These are phyloP conservation scores for Silurus meridionalis DNA, from an alignment of 2,113 vertebrate species.

Conservation along the genomic window DNA sequence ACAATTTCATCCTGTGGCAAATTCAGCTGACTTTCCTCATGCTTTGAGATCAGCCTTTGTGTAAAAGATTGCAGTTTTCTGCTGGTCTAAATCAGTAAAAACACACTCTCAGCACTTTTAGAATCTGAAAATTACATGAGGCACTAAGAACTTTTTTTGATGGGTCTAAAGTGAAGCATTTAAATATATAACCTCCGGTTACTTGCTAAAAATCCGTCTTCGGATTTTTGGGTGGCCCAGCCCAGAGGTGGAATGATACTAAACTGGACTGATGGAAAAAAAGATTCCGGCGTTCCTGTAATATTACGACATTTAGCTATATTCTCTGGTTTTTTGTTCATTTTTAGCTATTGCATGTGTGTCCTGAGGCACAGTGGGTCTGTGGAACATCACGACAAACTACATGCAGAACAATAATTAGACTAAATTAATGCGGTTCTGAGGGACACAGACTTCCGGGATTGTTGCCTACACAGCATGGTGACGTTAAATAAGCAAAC, in stretches of 20 bases:
- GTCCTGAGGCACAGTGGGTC: neutral
- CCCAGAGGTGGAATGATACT: neutral
- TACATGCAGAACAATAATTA: neutral
- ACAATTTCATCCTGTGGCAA: neutral
- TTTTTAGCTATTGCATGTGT: neutral
- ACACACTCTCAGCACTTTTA: neutral
- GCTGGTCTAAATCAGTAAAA: neutral
- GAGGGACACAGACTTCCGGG: neutral
- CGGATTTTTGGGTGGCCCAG: neutral
- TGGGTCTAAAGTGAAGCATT: neutral
- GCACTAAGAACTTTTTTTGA: neutral
- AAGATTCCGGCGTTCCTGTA: neutral
- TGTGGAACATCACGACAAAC: neutral
- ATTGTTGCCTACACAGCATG: neutral
- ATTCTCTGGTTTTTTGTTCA: neutral
- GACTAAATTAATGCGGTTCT: neutral
- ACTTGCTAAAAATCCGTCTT: neutral
- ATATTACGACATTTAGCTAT: neutral
- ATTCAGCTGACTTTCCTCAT: neutral
- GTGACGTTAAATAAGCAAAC: neutral
- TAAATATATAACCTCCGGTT: neutral
- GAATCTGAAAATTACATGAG: neutral
- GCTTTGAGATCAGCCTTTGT: neutral
- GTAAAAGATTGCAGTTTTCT: neutral
- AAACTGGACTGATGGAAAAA: neutral